phyloP scores from a whole-genome alignment of 2,888 invertebrate species.

The Liodrosophila aerea region DNA sequence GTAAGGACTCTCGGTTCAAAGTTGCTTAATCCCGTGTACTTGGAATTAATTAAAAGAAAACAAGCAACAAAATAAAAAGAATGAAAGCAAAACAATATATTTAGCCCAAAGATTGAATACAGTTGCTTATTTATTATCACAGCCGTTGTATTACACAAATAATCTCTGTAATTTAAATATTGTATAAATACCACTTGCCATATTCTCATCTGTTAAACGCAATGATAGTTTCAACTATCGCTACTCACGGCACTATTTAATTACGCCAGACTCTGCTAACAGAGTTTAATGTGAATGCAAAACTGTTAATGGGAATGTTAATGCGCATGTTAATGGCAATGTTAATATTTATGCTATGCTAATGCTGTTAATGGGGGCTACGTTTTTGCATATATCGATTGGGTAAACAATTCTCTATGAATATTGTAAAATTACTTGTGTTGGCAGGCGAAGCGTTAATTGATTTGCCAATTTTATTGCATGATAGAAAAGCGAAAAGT shows the following conservation, averaged over 20 bases:
- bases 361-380: slow-evolving; percentile 11
- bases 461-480: slow-evolving; percentile 42
- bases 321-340: slow-evolving; percentile 13
- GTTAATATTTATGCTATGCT: slow-evolving; percentile 8
- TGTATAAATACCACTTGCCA: not conserved
- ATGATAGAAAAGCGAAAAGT: slow-evolving; percentile 25
- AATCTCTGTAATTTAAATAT: too few relatives aligned
- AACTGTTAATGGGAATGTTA: slow-evolving; percentile 14
- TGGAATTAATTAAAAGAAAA: slow-evolving; percentile 24
- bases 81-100: not conserved
- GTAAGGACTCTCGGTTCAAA: too few relatives aligned
- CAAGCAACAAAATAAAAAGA: not conserved
- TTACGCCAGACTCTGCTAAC: too few relatives aligned
- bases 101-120: not conserved
- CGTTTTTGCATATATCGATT: slow-evolving; percentile 35
- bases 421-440: slow-evolving; percentile 34
- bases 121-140: too few relatives aligned
- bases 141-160: too few relatives aligned
- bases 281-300: not conserved
- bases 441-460: slow-evolving; percentile 28
- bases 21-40: slow-evolving; percentile 23
- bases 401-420: slow-evolving; percentile 36
- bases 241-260: too few relatives aligned
- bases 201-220: too few relatives aligned
- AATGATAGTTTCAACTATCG: not conserved